phyloP scores from a whole-genome alignment of 1,140 invertebrate genomes.

The Chlorops oryzae region DNA sequence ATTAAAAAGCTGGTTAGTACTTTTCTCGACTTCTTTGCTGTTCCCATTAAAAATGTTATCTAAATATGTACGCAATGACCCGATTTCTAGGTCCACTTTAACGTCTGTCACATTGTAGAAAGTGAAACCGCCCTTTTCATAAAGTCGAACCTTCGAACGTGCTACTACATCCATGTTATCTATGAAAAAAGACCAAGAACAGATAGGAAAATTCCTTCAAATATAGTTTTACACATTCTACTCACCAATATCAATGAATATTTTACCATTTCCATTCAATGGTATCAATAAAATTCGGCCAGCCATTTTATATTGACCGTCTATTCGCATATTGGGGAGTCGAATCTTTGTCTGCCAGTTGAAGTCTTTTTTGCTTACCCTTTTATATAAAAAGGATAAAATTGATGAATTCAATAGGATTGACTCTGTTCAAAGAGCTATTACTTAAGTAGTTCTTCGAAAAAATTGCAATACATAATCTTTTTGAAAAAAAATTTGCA shows the following conservation, averaged over 20 bases:
- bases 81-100: constrained; percentile 52
- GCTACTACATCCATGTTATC: constrained; percentile 58
- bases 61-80: constrained; percentile 6
- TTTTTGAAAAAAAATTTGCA: too few species aligned
- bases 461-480: too few species aligned
- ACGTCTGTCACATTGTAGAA: constrained; percentile 56
- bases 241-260: constrained; percentile 62
- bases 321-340: constrained; percentile 58
- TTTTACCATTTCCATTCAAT: constrained; percentile 58
- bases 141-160: constrained; percentile 55
- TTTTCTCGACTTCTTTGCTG: constrained; percentile 50
- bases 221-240: background rate
- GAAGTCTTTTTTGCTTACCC: constrained; percentile 58
- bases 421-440: background rate
- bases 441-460: too few species aligned
- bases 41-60: constrained; percentile 16
- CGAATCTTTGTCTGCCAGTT: constrained; percentile 58
- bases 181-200: constrained; percentile 36
- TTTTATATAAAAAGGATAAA: constrained; percentile 22
- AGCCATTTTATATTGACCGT: constrained; percentile 61
- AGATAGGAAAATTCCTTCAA: background rate
- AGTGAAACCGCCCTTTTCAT: constrained; percentile 55
- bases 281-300: constrained; percentile 67
- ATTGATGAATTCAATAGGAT: too few species aligned
- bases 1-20: constrained; percentile 58